Evolutionary conservation across 2,113 vertebrate species (phyloP), one percentile per base, ranked within the genome.

Genomic region (Heptranchias perlo): DNA sequence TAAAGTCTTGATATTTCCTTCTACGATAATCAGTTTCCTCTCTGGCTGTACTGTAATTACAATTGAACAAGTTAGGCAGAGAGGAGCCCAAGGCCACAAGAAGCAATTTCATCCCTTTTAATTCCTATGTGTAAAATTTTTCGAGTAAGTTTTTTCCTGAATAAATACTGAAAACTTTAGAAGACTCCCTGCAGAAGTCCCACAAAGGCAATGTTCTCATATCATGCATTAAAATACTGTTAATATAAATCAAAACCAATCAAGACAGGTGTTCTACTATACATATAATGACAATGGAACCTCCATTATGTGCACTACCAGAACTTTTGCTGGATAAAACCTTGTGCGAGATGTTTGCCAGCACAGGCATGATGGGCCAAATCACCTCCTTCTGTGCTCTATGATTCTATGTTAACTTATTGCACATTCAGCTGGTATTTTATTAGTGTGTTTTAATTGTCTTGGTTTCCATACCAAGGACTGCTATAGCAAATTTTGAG

Each of bases 1-100:
- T 47, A 95, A 95, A 52, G 44, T 95, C 73, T 28, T 95, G 64
- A 67, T 95, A 67, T 95, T 95, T 95, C 94, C 28, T 49, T 95
- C 23, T 67, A 52, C 23, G 47, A 95, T 95, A 73, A 95, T 95
- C 65, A 14, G 23, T 69, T 52, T 95, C 64, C 39, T 69, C 23
- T 65, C 64, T 31, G 47, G 64, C 44, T 95, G 10, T 47, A 35
- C 52, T 73, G 25, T 49, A 69, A 95, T 73, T 52, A 35, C 94
- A 69, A 52, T 69, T 69, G 52, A 95, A 95, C 65, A 95, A 35
- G 65, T 69, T 95, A 6, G 93, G 65, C 94, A 52, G 13, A 13
- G 11, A 49, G 47, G 44, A 35, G 94, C 65, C 64, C 28, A 69
- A 95, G 28, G 65, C 94, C 25, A 1, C 6, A 67, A 95, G 44